Conservation (phyloP, 1,140 invertebrate genomes). For the Anastatus disparis region DNA sequence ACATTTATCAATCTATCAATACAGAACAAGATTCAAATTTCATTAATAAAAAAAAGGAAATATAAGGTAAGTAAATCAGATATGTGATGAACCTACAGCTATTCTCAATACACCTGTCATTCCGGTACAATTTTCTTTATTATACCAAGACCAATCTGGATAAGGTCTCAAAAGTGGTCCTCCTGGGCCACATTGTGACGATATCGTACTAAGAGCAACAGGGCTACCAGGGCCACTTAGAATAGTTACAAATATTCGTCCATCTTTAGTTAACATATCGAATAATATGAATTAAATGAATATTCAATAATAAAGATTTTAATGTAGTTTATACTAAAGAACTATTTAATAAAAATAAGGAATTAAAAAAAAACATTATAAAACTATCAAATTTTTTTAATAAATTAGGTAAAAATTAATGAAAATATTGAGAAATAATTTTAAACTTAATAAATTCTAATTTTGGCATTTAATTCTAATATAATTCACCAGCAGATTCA, state of each 20-base stretch:
- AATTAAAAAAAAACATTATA: too few species aligned
- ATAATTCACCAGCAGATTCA: too few species aligned
- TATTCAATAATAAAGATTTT: too few species aligned
- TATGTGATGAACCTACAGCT: conserved; percentile 17
- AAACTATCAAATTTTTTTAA: too few species aligned
- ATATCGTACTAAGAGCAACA: conserved; percentile 38
- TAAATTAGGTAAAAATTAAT: too few species aligned
- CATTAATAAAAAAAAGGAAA: neutral
- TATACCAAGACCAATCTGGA: conserved; percentile 48
- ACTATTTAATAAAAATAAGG: too few species aligned
- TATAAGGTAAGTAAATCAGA: neutral
- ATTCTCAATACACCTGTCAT: conserved; percentile 46
- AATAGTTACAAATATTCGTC: conserved; percentile 45
- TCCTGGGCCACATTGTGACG: conserved; percentile 3
- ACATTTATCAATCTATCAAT: conserved; percentile 57
- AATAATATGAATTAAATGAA: too few species aligned
- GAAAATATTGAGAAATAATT: too few species aligned
- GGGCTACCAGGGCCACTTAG: conserved; percentile 41
- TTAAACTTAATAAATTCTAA: too few species aligned
- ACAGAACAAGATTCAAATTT: neutral
- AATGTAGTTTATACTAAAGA: too few species aligned
- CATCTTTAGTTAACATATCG: too few species aligned
- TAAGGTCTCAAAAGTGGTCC: conserved; percentile 44
- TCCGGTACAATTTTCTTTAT: conserved; percentile 33
- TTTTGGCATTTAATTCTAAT: too few species aligned